These are phyloP conservation scores for Dipus sagitta DNA, from an alignment of 2,797 vertebrate species.

Conservation along the genomic window DNA sequence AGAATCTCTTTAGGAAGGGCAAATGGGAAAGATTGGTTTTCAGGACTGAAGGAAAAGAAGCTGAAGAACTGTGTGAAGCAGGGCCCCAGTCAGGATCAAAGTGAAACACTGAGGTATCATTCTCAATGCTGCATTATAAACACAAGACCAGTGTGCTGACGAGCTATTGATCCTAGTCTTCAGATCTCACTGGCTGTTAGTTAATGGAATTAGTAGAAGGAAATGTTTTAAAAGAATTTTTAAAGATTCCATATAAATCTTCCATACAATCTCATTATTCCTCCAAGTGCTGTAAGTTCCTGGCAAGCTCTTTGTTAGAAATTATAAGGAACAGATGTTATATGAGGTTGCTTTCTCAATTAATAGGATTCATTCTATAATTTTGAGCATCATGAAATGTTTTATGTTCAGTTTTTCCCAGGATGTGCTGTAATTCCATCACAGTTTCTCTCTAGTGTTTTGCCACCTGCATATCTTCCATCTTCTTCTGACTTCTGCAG, in stretches of 20 bases:
- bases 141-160: neutral
- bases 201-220: conserved; percentile 27
- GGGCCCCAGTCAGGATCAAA: neutral
- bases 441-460: neutral
- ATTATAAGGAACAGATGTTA: conserved; percentile 22
- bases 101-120: neutral
- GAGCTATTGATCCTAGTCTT: neutral
- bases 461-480: neutral
- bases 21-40: conserved; percentile 23
- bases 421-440: neutral
- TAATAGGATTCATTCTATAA: neutral
- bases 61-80: conserved; percentile 13
- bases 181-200: conserved; percentile 12
- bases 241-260: too few relatives aligned
- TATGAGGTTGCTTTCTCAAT: conserved; percentile 41
- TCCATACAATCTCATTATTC: too few relatives aligned
- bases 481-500: neutral
- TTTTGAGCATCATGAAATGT: neutral
- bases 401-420: neutral
- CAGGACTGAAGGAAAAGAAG: neutral
- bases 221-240: neutral
- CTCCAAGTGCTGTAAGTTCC: conserved; percentile 3
- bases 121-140: conserved; percentile 2
- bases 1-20: neutral
- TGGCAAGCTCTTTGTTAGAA: conserved; percentile 37